phyloP scores from a whole-genome alignment of 2,797 vertebrate species.

The Hyperoplus immaculatus region DNA sequence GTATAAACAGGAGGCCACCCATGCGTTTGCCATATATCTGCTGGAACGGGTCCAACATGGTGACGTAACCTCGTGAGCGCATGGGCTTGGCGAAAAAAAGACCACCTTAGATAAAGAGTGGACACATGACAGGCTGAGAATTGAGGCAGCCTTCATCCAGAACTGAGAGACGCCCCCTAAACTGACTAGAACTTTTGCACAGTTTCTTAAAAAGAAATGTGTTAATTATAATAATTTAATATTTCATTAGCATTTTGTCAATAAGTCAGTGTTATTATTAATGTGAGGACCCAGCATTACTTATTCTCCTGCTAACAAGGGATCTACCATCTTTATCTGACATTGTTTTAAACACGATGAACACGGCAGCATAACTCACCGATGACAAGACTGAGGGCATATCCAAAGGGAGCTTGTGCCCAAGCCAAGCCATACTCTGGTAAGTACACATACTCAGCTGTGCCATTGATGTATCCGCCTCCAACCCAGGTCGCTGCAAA shows the following conservation, averaged over 20 bases:
- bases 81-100: conserved; percentile 99
- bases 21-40: conserved; percentile 97
- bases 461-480: conserved; percentile 98
- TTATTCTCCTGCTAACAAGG: not conserved
- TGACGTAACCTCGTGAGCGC: conserved; percentile 96
- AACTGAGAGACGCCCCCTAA: not conserved
- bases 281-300: not conserved
- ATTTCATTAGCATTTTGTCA: not conserved
- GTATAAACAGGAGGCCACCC: conserved; percentile 97
- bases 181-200: not conserved
- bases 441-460: conserved; percentile 96
- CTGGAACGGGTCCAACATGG: conserved; percentile 98
- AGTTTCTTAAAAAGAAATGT: not conserved
- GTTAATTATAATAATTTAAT: not conserved
- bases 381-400: conserved; percentile 94
- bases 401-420: conserved; percentile 98
- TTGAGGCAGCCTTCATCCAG: not conserved
- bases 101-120: conserved; percentile 86
- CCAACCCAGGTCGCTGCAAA: conserved; percentile 97
- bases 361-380: conserved; percentile 81
- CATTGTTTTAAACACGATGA: not conserved
- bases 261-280: not conserved
- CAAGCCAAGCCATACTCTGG: conserved; percentile 93
- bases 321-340: not conserved
- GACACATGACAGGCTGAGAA: not conserved